A percentile compares a stretch with the other conserved stretches of the same genome.
These are phyloP conservation scores for Dipodomys stephensi DNA, from an alignment of 2,113 vertebrate species.

Conservation along the genomic window DNA sequence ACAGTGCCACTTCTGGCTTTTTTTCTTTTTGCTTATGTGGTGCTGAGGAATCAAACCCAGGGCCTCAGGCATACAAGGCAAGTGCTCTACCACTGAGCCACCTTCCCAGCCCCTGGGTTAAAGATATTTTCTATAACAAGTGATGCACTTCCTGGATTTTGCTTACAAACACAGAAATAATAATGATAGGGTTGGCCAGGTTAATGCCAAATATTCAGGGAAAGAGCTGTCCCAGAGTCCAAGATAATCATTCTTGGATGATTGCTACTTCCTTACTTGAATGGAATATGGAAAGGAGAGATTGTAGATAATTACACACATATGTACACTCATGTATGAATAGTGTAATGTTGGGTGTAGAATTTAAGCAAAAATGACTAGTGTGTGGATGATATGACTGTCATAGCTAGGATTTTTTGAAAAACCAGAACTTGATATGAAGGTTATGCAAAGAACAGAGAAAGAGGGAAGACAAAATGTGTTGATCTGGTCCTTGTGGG, in stretches of 20 bases:
- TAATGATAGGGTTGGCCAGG: background rate
- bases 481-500: background rate
- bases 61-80: no score
- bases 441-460: background rate
- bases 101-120: no score
- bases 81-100: no score
- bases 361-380: background rate
- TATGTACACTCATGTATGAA: background rate
- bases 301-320: background rate
- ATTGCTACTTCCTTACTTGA: conserved; percentile 14
- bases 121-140: conserved; percentile 20
- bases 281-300: background rate
- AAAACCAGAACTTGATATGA: background rate
- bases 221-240: background rate
- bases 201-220: background rate
- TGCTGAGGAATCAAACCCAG: no score
- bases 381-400: background rate
- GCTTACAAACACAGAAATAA: background rate
- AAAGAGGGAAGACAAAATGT: background rate
- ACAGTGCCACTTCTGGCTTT: no score
- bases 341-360: background rate
- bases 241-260: background rate
- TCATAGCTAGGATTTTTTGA: background rate
- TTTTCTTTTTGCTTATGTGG: no score
- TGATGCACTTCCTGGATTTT: background rate